Percentiles rank a stretch among this genome's conserved stretches.
Conservation (phyloP, 2,113 vertebrate species). For the Erinaceus europaeus region DNA sequence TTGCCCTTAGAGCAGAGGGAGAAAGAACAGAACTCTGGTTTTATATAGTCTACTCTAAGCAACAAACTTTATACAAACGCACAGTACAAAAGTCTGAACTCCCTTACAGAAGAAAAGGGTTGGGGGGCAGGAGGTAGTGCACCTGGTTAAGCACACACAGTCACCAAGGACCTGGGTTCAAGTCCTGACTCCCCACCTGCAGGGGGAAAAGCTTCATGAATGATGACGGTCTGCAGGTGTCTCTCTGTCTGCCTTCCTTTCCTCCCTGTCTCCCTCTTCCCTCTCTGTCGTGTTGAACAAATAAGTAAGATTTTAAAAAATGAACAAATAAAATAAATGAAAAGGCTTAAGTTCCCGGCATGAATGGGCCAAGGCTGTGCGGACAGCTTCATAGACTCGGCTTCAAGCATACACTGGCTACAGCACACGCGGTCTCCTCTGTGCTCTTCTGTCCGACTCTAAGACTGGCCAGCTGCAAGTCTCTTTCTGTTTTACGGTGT, state of each 20-base stretch:
- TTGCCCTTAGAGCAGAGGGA: neutral
- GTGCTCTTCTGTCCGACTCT: too few relatives aligned
- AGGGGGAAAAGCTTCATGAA: too few relatives aligned
- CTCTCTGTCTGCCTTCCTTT: too few relatives aligned
- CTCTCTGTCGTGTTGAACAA: too few relatives aligned
- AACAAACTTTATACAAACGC: neutral
- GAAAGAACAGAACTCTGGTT: neutral
- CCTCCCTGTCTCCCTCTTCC: too few relatives aligned
- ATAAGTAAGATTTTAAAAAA: neutral
- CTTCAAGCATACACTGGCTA: too few relatives aligned
- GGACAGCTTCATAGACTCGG: neutral
- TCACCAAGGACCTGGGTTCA: too few relatives aligned
- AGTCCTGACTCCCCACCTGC: too few relatives aligned
- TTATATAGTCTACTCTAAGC: neutral
- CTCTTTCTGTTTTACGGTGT: neutral
- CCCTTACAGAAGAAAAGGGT: neutral
- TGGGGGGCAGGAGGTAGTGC: too few relatives aligned
- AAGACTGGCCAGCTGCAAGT: neutral
- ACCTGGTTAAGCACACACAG: too few relatives aligned
- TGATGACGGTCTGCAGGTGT: too few relatives aligned
- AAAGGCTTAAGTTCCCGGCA: neutral
- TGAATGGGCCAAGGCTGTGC: neutral
- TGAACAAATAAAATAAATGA: neutral
- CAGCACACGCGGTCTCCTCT: neutral
- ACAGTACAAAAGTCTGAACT: neutral